Conservation (phyloP, 2,797 vertebrate species). For the Etheostoma perlongum region DNA sequence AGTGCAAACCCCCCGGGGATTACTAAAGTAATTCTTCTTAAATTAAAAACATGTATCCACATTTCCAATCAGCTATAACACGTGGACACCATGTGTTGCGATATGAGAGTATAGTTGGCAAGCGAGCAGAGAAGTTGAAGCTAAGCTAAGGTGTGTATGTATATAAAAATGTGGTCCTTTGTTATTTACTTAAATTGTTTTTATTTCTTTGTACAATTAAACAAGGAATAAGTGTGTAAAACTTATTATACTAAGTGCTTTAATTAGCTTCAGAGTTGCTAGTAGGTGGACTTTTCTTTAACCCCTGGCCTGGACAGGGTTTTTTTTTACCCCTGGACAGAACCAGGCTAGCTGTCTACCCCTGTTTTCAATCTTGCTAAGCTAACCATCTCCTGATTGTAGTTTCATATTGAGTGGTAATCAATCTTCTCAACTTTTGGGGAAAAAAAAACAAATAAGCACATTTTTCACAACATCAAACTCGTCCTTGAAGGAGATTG, state of each 20-base stretch:
- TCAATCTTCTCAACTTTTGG: neutral
- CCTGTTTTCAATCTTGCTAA: neutral
- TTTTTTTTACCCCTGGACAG: neutral
- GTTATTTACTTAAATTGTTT: too few species aligned
- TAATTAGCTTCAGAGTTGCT: neutral
- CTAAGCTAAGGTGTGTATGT: too few species aligned
- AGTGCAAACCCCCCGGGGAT: neutral
- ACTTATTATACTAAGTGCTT: too few species aligned
- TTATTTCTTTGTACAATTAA: too few species aligned
- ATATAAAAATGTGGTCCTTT: too few species aligned
- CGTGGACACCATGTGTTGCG: too few species aligned
- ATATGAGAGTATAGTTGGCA: too few species aligned
- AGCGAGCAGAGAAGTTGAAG: too few species aligned
- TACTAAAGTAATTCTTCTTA: neutral
- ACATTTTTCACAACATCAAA: neutral
- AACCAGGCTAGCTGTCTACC: neutral
- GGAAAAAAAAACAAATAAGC: neutral
- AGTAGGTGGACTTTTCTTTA: neutral
- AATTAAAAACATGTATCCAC: neutral
- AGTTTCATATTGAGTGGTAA: neutral
- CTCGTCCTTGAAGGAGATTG: conserved; percentile 5
- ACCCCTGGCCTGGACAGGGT: too few species aligned
- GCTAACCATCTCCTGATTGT: neutral
- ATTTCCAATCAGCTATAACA: neutral
- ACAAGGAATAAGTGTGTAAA: neutral